These are phyloP conservation scores for Drosophila picticornis DNA, from an alignment of 2,888 invertebrate species.

Conservation along the genomic window DNA sequence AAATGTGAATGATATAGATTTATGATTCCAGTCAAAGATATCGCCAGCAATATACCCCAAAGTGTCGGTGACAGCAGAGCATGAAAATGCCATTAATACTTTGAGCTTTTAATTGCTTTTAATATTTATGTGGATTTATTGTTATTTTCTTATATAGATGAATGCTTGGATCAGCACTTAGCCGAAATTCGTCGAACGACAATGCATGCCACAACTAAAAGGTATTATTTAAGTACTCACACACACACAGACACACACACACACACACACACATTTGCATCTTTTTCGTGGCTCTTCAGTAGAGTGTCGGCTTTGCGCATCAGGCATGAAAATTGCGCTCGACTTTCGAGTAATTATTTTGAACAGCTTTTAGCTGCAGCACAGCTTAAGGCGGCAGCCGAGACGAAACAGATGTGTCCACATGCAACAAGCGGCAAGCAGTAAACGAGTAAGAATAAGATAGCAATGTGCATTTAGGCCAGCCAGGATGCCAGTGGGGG, in stretches of 20 bases:
- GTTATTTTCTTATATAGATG: neutral
- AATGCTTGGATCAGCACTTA: constrained; percentile 7
- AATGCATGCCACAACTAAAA: constrained; percentile 14
- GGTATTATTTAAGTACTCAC: constrained; percentile 2
- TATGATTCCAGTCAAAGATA: no score
- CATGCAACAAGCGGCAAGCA: constrained; percentile 38
- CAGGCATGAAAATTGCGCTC: constrained; percentile 39
- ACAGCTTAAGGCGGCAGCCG: constrained; percentile 53
- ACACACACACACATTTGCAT: neutral
- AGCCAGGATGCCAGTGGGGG: neutral
- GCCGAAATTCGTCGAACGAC: neutral
- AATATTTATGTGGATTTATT: constrained; percentile 1
- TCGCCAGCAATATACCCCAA: neutral
- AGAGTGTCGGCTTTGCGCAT: constrained; percentile 16
- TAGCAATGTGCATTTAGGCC: constrained; percentile 14
- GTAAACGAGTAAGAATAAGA: constrained; percentile 15
- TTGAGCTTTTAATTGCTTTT: neutral
- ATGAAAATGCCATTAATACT: neutral
- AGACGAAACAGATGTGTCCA: constrained; percentile 4
- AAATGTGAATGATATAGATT: neutral
- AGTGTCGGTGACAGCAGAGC: neutral
- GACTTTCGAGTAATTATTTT: constrained; percentile 73
- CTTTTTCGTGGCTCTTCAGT: constrained; percentile 19
- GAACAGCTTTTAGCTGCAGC: constrained; percentile 66
- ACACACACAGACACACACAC: neutral